phyloP scores from a whole-genome alignment of 2,888 invertebrate genomes.

The Sympetrum striolatum region DNA sequence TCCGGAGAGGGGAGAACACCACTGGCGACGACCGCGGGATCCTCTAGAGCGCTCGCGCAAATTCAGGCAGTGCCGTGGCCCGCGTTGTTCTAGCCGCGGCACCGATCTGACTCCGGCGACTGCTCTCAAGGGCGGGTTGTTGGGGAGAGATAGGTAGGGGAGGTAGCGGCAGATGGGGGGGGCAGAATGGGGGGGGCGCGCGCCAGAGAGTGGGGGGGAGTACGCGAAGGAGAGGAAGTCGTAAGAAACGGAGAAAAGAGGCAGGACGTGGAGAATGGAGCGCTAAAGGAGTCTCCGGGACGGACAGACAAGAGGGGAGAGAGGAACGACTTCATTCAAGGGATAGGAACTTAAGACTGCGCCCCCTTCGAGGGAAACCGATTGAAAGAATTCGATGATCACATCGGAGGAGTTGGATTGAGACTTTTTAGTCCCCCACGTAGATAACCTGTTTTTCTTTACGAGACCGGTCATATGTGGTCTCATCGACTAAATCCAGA shows the following conservation, averaged over 20 bases:
- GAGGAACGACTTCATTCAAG: not conserved
- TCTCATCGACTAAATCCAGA: no score
- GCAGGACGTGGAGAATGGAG: not conserved
- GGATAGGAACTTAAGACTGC: not conserved
- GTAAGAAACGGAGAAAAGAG: not conserved
- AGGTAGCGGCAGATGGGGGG: not conserved
- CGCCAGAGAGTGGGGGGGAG: not conserved
- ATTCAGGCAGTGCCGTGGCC: not conserved
- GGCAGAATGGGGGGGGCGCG: not conserved
- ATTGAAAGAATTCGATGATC: no score
- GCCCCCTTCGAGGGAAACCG: no score
- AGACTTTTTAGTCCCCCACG: no score
- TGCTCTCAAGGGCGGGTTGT: not conserved
- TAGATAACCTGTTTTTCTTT: no score
- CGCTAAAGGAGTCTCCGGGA: not conserved
- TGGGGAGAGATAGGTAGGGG: not conserved
- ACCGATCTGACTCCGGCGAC: conserved; percentile 4
- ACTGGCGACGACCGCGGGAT: no score
- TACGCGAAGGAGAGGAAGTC: not conserved
- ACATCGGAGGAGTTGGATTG: no score
- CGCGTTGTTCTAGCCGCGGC: conserved; percentile 15
- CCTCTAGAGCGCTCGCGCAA: no score
- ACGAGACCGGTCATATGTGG: no score
- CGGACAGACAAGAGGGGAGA: not conserved
- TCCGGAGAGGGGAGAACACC: no score